Base-by-base conservation (phyloP, 2,888 invertebrate genomes). In the Baronia brevicornis region DNA sequence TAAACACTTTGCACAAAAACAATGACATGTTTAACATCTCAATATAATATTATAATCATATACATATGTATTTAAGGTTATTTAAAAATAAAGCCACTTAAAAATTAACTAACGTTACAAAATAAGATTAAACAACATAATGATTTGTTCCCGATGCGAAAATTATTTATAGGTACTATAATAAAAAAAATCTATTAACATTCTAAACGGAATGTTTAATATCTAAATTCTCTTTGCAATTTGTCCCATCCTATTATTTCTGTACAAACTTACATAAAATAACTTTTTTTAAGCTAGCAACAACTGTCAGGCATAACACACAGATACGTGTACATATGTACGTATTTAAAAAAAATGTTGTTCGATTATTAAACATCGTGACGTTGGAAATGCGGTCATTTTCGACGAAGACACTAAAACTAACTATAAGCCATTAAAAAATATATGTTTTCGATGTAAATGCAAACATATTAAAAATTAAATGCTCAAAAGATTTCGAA, bases 51-150 rank as follows among this genome's bases (percentile, higher is more conserved):
- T 63, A 67, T 63, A 68, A 69, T 72, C 61, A 70, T 70, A 72
- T 74, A 71, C n/a, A n/a, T n/a, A n/a, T n/a, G n/a, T n/a, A n/a
- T n/a, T n/a, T 68, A 71, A 58, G 64, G 71, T 77, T 70, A 74
- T 71, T 72, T 68, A 62, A 70, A 68, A 77, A 78, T 74, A 78
- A 77, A 82, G 78, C 78, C 72, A 69, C 79, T 78, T 82, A 80
- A 78, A 61, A 80, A 82, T 67, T 78, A 82, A 78, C 79, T 80
- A 80, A 84, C 82, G 69, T 80, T 82, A 82, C 72, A 71, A 80
- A 79, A 82, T 82, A 82, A 80, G 80, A 80, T 82, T 80, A 84
- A 79, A 82, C 77, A 84, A 84, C 84, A 73, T 78, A 79, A 78
- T 80, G 72, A 79, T 84, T 84, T 84, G 84, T 80, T 84, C 82